These are phyloP conservation scores for Anguilla anguilla DNA, from an alignment of 2,797 vertebrate species.

Conservation along the genomic window DNA sequence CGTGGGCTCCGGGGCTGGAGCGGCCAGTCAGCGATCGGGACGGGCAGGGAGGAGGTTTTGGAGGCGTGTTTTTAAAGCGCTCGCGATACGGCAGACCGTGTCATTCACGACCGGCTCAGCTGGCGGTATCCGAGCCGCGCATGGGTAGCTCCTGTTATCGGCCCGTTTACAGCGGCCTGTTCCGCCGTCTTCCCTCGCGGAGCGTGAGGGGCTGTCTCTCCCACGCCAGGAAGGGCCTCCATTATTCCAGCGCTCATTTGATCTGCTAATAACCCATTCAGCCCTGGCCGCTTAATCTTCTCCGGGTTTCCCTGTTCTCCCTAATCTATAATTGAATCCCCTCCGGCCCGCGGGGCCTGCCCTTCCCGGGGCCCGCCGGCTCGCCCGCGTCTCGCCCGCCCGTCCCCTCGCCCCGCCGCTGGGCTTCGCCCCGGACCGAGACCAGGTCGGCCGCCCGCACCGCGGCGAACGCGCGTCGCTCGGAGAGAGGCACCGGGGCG, in stretches of 20 bases:
- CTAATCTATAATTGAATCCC: conserved; percentile 78
- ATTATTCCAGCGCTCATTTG: conserved; percentile 62
- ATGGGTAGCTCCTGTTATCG: conserved; percentile 63
- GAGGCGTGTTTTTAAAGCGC: conserved; percentile 44
- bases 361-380: conserved; percentile 49
- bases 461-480: conserved; percentile 38
- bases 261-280: conserved; percentile 66
- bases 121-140: conserved; percentile 57
- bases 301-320: conserved; percentile 44
- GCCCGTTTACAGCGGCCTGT: conserved; percentile 65
- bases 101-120: not conserved
- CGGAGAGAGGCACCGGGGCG: not conserved
- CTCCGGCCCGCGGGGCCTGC: conserved; percentile 56
- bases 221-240: conserved; percentile 7
- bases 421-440: conserved; percentile 52
- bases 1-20: not conserved
- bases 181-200: conserved; percentile 41
- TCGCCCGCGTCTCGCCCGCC: not conserved
- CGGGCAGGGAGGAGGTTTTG: not conserved
- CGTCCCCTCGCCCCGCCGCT: conserved; percentile 38
- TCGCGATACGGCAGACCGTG: conserved; percentile 41
- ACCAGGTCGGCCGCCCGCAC: conserved; percentile 48
- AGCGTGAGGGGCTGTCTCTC: not conserved
- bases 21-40: not conserved
- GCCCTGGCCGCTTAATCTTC: conserved; percentile 57